These are phyloP conservation scores for Syngnathus rostellatus DNA, from an alignment of 2,797 vertebrate species.

Conservation along the genomic window DNA sequence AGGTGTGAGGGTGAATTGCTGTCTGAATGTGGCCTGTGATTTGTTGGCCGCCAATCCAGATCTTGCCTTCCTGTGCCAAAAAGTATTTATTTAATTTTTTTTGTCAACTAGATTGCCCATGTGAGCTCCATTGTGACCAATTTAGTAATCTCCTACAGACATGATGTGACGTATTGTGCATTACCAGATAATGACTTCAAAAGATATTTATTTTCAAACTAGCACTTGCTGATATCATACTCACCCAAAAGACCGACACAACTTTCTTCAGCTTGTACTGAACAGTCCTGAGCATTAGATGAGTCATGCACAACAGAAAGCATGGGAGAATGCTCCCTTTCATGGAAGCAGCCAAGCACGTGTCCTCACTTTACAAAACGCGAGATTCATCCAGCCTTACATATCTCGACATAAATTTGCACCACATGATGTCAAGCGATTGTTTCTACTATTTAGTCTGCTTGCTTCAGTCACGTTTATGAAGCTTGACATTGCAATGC, in stretches of 20 bases:
- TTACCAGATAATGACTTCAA: background rate
- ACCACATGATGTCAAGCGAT: background rate
- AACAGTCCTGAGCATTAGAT: slow-evolving; percentile 19
- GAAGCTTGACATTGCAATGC: background rate
- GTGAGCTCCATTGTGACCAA: background rate
- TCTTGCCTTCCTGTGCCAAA: background rate
- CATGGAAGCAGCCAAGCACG: slow-evolving; percentile 4
- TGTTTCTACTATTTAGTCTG: background rate
- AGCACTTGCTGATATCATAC: background rate
- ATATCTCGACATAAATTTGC: background rate
- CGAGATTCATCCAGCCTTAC: background rate
- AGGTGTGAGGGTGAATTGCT: too few relatives aligned
- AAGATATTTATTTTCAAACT: background rate
- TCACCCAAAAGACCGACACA: background rate
- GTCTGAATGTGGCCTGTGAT: background rate
- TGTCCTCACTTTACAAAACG: slow-evolving; percentile 14
- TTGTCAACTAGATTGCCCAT: background rate
- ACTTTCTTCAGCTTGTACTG: slow-evolving; percentile 8
- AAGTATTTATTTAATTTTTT: background rate
- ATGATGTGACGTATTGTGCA: background rate
- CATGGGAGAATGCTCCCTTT: slow-evolving; percentile 11
- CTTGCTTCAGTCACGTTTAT: background rate
- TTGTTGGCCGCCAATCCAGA: background rate
- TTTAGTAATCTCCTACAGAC: background rate
- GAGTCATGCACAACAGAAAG: slow-evolving; percentile 21